Evolutionary conservation across 2,888 invertebrate genomes (phyloP).

Genomic region (Andricus curvator): DNA sequence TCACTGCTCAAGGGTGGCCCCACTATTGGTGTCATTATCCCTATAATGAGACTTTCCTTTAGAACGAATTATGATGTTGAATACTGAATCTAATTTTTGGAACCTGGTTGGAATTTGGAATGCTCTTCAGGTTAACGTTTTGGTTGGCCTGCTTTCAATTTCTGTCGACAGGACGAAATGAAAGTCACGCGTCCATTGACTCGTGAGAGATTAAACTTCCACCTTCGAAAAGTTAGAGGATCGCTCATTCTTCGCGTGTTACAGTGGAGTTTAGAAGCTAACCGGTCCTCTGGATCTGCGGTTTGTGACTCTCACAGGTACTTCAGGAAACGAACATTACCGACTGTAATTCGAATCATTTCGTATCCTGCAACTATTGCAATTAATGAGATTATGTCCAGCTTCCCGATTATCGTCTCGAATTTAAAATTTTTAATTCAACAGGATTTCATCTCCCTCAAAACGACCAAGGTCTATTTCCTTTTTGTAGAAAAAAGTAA

Average conservation of each 20-base stretch:
- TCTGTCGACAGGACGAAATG: slow-evolving; percentile 18
- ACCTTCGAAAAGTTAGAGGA: neutral
- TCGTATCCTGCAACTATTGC: neutral
- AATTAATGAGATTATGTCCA: slow-evolving; percentile 9
- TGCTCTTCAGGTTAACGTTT: neutral
- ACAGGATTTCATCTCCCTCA: neutral
- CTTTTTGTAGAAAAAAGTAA: neutral
- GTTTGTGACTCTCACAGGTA: slow-evolving; percentile 34
- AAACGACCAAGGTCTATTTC: neutral
- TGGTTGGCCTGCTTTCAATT: slow-evolving; percentile 25
- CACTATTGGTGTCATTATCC: no score
- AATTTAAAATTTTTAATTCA: slow-evolving; percentile 1
- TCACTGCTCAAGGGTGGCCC: no score
- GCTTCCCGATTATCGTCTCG: neutral
- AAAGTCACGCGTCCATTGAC: slow-evolving; percentile 24
- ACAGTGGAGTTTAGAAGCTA: slow-evolving; percentile 29
- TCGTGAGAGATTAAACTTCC: neutral
- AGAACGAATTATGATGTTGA: no score
- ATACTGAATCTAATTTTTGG: neutral
- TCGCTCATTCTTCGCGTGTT: slow-evolving; percentile 19
- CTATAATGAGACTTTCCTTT: no score
- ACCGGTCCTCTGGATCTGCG: neutral
- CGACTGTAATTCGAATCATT: slow-evolving; percentile 18
- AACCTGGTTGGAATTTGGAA: neutral
- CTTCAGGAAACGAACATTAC: slow-evolving; percentile 33